These are phyloP conservation scores for Clarias laeviceps DNA, from an alignment of 2,797 vertebrate genomes.

Conservation along the genomic window DNA sequence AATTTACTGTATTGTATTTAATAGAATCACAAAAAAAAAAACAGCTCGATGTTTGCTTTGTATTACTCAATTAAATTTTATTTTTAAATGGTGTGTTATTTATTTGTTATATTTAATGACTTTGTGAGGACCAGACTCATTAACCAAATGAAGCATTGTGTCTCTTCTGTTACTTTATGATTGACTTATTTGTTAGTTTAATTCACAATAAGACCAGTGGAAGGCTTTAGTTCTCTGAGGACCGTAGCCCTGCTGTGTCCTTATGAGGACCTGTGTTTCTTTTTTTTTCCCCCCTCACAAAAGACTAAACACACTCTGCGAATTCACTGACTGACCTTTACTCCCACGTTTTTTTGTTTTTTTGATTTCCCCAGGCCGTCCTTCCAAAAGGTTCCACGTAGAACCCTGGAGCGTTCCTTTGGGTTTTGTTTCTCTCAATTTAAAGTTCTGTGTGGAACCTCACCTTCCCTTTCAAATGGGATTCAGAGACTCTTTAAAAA, in stretches of 20 bases:
- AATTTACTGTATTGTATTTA: not conserved
- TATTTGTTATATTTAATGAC: too few species aligned
- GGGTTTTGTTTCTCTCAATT: not conserved
- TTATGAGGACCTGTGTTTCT: not conserved
- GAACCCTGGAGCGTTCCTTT: not conserved
- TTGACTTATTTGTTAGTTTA: not conserved
- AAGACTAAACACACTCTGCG: not conserved
- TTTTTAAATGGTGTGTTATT: too few species aligned
- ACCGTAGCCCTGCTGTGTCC: not conserved
- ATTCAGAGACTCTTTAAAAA: not conserved
- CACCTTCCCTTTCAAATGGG: not conserved
- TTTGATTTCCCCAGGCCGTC: too few species aligned
- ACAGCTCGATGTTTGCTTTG: too few species aligned
- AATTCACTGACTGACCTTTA: not conserved
- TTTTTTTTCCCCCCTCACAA: not conserved
- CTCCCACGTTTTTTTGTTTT: not conserved
- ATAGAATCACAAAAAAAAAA: too few species aligned
- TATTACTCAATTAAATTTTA: too few species aligned
- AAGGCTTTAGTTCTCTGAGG: not conserved
- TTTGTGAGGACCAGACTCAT: too few species aligned
- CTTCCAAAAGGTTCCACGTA: not conserved
- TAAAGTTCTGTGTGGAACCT: not conserved
- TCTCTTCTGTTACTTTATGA: not conserved
- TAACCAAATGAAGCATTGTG: not conserved
- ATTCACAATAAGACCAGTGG: not conserved